Conservation (phyloP, 2,797 vertebrate genomes). For the Florisuga fusca region DNA sequence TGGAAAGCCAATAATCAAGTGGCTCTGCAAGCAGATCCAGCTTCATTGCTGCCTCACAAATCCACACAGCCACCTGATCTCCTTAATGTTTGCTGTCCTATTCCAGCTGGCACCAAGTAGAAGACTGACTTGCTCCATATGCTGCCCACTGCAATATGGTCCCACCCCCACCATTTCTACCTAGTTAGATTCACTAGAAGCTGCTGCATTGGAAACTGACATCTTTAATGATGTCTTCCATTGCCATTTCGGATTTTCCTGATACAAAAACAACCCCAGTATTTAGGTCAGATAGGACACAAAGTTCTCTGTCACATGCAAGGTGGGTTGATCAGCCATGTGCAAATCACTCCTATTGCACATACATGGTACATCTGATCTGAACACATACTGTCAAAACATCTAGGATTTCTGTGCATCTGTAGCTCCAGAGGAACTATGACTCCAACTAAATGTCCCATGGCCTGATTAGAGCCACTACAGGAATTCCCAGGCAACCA, state of each 20-base stretch:
- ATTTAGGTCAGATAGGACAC: not conserved
- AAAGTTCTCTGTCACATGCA: not conserved
- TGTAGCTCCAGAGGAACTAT: not conserved
- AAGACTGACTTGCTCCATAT: not conserved
- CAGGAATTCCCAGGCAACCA: slow-evolving; percentile 14
- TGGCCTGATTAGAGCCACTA: not conserved
- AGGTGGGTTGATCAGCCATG: not conserved
- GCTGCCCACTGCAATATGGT: not conserved
- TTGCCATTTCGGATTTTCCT: not conserved
- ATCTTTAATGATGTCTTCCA: not conserved
- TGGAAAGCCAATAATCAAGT: not conserved
- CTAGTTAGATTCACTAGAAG: not conserved
- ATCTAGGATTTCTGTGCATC: not conserved
- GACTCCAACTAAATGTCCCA: not conserved
- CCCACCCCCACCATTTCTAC: not conserved
- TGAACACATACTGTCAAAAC: not conserved
- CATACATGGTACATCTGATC: not conserved
- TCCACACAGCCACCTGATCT: not conserved
- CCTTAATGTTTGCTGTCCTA: not conserved
- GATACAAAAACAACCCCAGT: not conserved
- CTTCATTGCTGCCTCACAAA: not conserved
- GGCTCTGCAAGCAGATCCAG: not conserved
- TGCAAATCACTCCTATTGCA: not conserved
- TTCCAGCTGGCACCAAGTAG: not conserved
- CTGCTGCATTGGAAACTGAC: not conserved